These are phyloP conservation scores for Bergia sp. DNA, from an alignment of 92 coral and sea anemone genomes.

Conservation along the genomic window DNA sequence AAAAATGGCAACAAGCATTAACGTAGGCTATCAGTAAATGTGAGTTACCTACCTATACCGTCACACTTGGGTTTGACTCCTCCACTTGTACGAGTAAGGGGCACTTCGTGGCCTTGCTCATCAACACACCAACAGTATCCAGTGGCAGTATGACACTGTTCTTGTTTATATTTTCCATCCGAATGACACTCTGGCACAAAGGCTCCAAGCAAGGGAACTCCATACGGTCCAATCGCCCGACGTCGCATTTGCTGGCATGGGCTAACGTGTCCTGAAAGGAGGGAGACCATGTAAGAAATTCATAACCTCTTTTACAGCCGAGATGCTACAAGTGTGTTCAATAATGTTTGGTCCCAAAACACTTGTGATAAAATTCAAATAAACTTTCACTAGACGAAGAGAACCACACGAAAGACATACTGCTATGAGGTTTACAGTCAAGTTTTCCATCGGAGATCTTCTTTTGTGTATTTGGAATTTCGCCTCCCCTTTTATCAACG, in stretches of 20 bases:
- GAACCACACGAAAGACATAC: not conserved
- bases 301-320: no score
- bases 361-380: no score
- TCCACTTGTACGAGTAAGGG: constrained; percentile 55
- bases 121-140: constrained; percentile 95
- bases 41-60: constrained; percentile 35
- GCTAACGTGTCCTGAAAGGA: not conserved
- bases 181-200: constrained; percentile 82
- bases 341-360: no score
- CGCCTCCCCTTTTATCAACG: constrained; percentile 68
- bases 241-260: constrained; percentile 72
- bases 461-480: constrained; percentile 44
- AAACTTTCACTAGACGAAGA: no score
- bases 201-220: constrained; percentile 69
- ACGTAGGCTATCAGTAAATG: not conserved
- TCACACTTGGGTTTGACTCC: constrained; percentile 64
- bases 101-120: constrained; percentile 70
- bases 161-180: constrained; percentile 68
- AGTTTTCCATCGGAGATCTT: constrained; percentile 62
- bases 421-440: constrained; percentile 49
- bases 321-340: no score
- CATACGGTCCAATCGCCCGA: constrained; percentile 72
- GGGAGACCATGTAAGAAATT: not conserved
- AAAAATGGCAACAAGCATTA: no score
- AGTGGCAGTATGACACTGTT: constrained; percentile 78